Evolutionary conservation across 2,797 vertebrate species (phyloP).

Genomic region (Danionella dracula): DNA sequence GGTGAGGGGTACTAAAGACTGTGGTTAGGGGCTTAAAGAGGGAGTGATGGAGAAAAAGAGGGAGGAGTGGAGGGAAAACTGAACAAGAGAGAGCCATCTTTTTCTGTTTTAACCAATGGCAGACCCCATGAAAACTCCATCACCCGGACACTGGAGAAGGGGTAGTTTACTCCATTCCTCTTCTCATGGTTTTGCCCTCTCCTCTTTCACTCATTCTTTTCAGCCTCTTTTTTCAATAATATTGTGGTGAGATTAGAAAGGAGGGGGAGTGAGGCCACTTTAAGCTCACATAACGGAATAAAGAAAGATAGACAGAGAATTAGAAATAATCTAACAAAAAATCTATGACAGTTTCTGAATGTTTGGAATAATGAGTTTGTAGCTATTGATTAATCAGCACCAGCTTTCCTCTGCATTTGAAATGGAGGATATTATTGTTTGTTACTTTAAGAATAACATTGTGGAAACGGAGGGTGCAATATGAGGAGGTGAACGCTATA

Average conservation of each 20-base stretch:
- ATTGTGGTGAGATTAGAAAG: conserved; percentile 39
- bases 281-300: conserved; percentile 17
- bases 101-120: conserved; percentile 53
- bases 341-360: neutral
- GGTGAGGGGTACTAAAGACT: conserved; percentile 28
- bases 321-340: neutral
- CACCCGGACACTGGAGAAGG: conserved; percentile 30
- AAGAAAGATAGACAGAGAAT: conserved; percentile 1
- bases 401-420: neutral
- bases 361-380: neutral
- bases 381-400: neutral
- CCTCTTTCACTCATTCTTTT: conserved; percentile 14
- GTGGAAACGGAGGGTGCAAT: neutral
- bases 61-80: conserved; percentile 16
- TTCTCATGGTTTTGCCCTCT: neutral
- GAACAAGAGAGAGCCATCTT: neutral
- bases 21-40: conserved; percentile 24
- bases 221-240: conserved; percentile 45
- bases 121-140: conserved; percentile 52
- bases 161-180: conserved; percentile 22
- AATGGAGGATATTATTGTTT: conserved; percentile 4
- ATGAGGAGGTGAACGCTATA: conserved; percentile 4
- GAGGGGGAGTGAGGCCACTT: conserved; percentile 11
- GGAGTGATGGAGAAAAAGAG: conserved; percentile 23
- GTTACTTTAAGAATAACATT: conserved; percentile 36